phyloP scores from a whole-genome alignment of 2,113 vertebrate genomes.

The Heloderma charlesbogerti region DNA sequence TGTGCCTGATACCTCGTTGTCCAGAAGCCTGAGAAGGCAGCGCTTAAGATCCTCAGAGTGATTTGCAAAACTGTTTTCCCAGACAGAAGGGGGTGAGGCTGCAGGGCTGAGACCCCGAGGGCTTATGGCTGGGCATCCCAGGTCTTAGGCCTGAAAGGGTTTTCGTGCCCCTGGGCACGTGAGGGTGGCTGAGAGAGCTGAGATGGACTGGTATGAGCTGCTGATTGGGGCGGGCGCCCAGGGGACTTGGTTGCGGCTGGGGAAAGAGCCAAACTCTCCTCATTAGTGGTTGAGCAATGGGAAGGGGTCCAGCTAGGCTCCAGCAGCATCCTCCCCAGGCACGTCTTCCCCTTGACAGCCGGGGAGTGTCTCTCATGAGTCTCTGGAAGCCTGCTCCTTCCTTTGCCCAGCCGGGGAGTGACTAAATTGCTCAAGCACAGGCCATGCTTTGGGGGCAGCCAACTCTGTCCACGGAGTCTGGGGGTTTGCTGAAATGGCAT shows the following conservation, averaged over 20 bases:
- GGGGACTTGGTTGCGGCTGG: background rate
- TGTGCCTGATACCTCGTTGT: background rate
- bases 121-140: background rate
- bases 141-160: background rate
- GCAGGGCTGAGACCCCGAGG: too few relatives aligned
- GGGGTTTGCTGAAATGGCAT: background rate
- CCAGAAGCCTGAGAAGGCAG: background rate
- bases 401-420: background rate
- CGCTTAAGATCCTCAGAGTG: background rate
- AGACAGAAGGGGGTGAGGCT: background rate
- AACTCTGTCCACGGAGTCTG: background rate
- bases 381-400: background rate
- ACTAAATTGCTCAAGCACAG: background rate
- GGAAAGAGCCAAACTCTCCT: background rate
- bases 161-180: background rate
- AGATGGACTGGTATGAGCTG: background rate
- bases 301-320: background rate
- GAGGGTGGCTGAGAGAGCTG: background rate
- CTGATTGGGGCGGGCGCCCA: background rate
- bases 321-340: background rate
- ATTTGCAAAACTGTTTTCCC: background rate
- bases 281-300: background rate
- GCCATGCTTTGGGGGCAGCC: background rate
- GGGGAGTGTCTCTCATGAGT: background rate
- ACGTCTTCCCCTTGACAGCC: background rate